Evolutionary conservation across 1,140 invertebrate species (phyloP), one percentile per base, ranked within the genome.

Genomic region (Paraescarpia echinospica): DNA sequence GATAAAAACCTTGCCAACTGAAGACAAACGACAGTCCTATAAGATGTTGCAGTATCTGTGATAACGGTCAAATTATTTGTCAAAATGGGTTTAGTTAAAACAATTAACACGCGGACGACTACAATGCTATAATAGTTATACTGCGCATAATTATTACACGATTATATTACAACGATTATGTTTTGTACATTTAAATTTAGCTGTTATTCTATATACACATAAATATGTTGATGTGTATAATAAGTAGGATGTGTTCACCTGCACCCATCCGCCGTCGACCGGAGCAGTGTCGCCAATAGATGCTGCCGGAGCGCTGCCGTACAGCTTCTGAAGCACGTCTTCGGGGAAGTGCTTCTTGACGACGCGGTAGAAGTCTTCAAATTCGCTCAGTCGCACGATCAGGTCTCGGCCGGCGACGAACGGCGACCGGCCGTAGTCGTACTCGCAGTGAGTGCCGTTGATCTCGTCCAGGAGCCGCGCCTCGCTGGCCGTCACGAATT

Each of bases 381-480:
- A 98, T 96, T 99, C 98, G 34, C 97, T 97, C 27, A 99, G 95
- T 33, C 97, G 97, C 33, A 99, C 98, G 27, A 99, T 98, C 41
- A 99, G 96, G 96, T 99, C 98, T 95, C 98, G 98, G 89, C 97
- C 97, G 0, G 98, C 98, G 59, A 77, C 59, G 95, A 99, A 99
- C n/a, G 97, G 97, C 93, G 98, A 98, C 89, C 97, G 97, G 0
- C 98, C 98, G 96, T 98, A 99, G 94, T 98, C 97, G 93, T 97
- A 97, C 94, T 99, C 98, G 96, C 98, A 99, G 95, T 99, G 99
- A 95, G 97, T 98, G 48, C 97, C 96, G 96, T 99, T 99, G 93
- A 99, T 99, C 96, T 99, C 98, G 95, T 98, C 99, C 35, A 99
- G 97, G 31, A 99, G 96, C 93, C 98, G 97, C 90, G 98, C 97